phyloP scores from a whole-genome alignment of 2,113 vertebrate genomes.

The Lepus americanus region DNA sequence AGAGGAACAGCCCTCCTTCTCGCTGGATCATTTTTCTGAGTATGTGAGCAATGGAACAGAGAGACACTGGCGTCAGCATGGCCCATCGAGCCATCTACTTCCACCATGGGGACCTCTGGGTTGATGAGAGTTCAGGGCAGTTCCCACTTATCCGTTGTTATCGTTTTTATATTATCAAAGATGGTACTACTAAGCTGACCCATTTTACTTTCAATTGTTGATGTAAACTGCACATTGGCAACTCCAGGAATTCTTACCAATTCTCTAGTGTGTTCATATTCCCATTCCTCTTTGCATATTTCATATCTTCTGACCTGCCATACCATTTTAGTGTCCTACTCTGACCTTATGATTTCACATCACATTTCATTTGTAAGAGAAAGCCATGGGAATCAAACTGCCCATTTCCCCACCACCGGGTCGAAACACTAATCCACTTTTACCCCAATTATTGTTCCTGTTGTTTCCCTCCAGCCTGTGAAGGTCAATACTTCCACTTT shows the following conservation, averaged over 20 bases:
- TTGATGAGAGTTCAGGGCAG: background rate
- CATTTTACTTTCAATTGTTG: background rate
- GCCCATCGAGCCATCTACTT: too few relatives aligned
- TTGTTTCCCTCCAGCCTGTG: background rate
- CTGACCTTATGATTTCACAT: background rate
- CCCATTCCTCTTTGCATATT: background rate
- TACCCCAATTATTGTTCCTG: background rate
- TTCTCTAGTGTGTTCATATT: background rate
- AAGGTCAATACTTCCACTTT: background rate
- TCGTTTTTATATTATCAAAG: background rate
- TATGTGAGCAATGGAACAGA: background rate
- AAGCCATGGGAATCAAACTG: background rate
- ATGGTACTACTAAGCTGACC: background rate
- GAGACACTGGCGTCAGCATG: background rate
- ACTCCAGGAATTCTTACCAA: background rate
- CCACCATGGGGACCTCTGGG: fast-evolving
- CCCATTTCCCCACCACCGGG: background rate
- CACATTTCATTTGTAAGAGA: background rate
- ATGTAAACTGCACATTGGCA: background rate
- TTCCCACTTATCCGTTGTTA: background rate
- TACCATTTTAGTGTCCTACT: background rate
- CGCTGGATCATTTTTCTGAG: background rate
- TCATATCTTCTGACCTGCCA: background rate
- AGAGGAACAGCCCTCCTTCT: background rate
- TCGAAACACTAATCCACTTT: background rate